Conservation (phyloP, 2,113 vertebrate genomes). For the Nanorana parkeri region DNA sequence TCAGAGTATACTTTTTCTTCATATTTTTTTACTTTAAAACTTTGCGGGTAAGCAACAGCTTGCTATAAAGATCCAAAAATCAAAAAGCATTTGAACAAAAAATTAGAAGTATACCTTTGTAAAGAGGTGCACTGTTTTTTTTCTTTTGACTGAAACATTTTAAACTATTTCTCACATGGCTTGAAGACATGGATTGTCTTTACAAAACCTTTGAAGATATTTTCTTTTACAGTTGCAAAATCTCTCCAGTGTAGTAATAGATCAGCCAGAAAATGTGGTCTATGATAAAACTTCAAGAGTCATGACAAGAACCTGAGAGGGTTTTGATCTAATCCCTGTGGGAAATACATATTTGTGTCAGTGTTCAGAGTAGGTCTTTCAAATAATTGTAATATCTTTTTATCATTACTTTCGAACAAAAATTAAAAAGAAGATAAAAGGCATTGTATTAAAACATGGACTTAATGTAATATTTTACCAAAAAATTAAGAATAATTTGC, state of each 20-base stretch:
- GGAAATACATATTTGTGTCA: constrained; percentile 44
- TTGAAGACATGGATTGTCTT: constrained; percentile 56
- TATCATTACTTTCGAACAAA: constrained; percentile 34
- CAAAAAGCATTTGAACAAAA: constrained; percentile 24
- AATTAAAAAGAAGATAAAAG: background rate
- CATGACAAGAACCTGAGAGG: constrained; percentile 50
- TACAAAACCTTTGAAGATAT: constrained; percentile 55
- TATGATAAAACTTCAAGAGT: constrained; percentile 57
- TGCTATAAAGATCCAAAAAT: constrained; percentile 18
- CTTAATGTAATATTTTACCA: background rate
- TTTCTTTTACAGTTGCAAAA: constrained; percentile 51
- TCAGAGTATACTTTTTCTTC: too few relatives aligned
- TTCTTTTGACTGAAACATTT: constrained; percentile 50
- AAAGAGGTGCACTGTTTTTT: constrained; percentile 26
- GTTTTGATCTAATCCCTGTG: constrained; percentile 55
- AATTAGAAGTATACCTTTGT: constrained; percentile 31
- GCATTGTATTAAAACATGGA: constrained; percentile 11
- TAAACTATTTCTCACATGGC: constrained; percentile 50
- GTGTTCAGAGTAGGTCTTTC: constrained; percentile 41
- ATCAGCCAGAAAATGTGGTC: constrained; percentile 51
- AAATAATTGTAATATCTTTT: constrained; percentile 44
- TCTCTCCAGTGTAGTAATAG: constrained; percentile 55
- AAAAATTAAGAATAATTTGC: background rate
- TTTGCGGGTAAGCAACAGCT: too few relatives aligned
- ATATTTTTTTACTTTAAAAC: too few relatives aligned